Percentiles rank a stretch among this genome's conserved stretches.
Evolutionary conservation across 2,797 vertebrate species (phyloP).

Genomic region (Leucoraja ocellata): DNA sequence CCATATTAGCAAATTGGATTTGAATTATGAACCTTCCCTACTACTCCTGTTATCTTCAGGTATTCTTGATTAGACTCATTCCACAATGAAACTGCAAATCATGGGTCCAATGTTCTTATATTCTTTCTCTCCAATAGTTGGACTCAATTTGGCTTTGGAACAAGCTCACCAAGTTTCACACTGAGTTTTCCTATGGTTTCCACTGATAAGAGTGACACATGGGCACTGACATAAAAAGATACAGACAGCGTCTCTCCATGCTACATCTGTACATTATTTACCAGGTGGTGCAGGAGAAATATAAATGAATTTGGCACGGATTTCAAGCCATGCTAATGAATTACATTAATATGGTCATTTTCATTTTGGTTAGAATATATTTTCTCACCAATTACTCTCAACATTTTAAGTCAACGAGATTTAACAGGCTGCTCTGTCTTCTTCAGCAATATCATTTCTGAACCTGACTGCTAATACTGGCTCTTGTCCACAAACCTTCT

Average conservation of each 20-base stretch:
- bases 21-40: not conserved
- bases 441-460: not conserved
- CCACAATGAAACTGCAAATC: not conserved
- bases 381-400: not conserved
- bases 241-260: not conserved
- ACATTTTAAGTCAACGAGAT: not conserved
- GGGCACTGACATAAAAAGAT: not conserved
- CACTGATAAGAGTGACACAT: not conserved
- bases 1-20: not conserved
- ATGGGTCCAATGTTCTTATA: not conserved
- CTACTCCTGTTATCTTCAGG: not conserved
- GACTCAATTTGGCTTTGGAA: not conserved
- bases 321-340: not conserved
- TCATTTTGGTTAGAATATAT: conserved; percentile 1
- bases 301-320: not conserved
- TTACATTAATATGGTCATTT: not conserved
- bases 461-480: not conserved
- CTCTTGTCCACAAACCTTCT: not conserved
- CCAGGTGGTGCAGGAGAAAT: not conserved
- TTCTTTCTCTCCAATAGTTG: not conserved
- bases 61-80: not conserved
- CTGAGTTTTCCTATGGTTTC: not conserved
- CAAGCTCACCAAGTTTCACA: not conserved
- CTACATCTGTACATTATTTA: not conserved
- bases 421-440: not conserved